phyloP scores from a whole-genome alignment of 2,888 invertebrate genomes.

The Drosophila nr. fundita region DNA sequence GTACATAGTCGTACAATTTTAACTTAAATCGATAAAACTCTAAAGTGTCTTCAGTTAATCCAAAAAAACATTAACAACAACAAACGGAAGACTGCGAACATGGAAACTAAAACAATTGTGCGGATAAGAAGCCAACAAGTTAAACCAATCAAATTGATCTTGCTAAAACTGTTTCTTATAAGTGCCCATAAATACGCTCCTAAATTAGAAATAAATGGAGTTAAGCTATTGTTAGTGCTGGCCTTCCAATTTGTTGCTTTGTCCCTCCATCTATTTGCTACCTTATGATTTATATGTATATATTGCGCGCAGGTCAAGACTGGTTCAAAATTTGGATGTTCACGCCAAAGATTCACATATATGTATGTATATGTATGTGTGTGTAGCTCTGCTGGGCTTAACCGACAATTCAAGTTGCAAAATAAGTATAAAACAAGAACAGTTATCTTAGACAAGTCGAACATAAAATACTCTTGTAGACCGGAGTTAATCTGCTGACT shows the following conservation, averaged over 20 bases:
- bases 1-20: conserved; percentile 37
- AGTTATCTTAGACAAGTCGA: background rate
- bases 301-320: background rate
- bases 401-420: too few relatives aligned
- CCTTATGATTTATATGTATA: background rate
- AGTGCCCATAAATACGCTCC: background rate
- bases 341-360: background rate
- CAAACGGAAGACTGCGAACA: background rate
- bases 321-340: background rate
- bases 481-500: background rate
- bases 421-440: too few relatives aligned
- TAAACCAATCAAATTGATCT: background rate
- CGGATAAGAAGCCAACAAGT: background rate
- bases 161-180: background rate
- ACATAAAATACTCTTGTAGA: background rate
- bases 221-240: background rate
- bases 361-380: too few relatives aligned
- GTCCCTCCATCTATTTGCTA: background rate
- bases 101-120: background rate
- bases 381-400: too few relatives aligned
- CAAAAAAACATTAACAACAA: conserved; percentile 2
- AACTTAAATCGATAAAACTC: conserved; percentile 53
- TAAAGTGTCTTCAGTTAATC: conserved; percentile 6
- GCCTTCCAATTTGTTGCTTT: background rate
- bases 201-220: background rate